Evolutionary conservation across 2,888 invertebrate genomes (phyloP), one percentile per base, ranked within the genome.

Genomic region (Timema podura): DNA sequence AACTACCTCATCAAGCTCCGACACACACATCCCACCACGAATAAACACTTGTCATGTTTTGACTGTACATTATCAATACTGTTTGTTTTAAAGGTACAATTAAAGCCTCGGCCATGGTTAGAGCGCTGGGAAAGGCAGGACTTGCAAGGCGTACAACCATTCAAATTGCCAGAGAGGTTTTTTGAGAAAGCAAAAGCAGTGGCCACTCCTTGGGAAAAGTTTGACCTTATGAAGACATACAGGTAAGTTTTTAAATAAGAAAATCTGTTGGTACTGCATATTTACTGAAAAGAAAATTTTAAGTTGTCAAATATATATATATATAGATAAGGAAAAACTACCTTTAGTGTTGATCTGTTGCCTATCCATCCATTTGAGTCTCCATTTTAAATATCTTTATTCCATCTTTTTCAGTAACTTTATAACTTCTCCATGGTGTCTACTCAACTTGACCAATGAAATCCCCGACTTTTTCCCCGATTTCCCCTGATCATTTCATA

Each of bases 221-320:
- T 89, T 81, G 98, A 98, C 82, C 83, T 98, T 68, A 96, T 98
- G 96, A 92, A 92, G 80, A 86, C 90, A 72, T 98, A 98, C 80
- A 91, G 96, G 87, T 89, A 81, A 77, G 78, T 76, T 65, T 30
- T 30, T 30, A 30, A 44, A 51, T 15, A 48, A 10, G 6, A 9
- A 57, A 64, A n/a, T 11, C 13, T 8, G 15, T 47, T 64, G 47
- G 15, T 65, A 45, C 13, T 16, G 11, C 5, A 45, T 48, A 10
- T 57, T 30, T 47, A 13, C 3, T 16, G 0, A 68, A 13, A 61
- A 30, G 7, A 59, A 68, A 15, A 48, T 48, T n/a, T 67, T n/a
- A 13, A 48, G 67, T 54, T 69, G 48, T 69, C 51, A 44, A 61
- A 11, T 30, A 47, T 16, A 69, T 54, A 68, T 54, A 47, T 51